phyloP scores from a whole-genome alignment of 2,888 invertebrate genomes.

The Aphidoletes aphidimyza region DNA sequence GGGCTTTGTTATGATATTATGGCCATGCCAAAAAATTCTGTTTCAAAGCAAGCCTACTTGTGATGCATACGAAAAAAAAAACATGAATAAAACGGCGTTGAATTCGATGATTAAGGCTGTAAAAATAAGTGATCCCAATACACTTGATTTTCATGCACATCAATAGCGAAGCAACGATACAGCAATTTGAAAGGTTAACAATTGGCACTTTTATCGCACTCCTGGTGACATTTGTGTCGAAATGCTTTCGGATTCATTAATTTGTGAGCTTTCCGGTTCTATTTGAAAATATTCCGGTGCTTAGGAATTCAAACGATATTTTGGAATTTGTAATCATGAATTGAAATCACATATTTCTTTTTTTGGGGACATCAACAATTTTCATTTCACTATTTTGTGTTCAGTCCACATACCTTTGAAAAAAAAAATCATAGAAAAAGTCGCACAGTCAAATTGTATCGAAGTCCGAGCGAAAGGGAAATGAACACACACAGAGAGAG shows the following conservation, averaged over 20 bases:
- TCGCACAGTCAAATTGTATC: neutral
- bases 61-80: too few relatives aligned
- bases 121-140: too few relatives aligned
- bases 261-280: neutral
- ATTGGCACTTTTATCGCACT: too few relatives aligned
- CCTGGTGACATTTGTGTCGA: neutral
- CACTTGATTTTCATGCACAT: too few relatives aligned
- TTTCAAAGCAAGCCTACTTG: too few relatives aligned
- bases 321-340: slow-evolving; percentile 2
- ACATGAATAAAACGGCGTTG: too few relatives aligned
- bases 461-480: neutral
- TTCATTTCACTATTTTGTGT: neutral
- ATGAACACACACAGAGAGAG: too few relatives aligned
- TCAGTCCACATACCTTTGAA: neutral
- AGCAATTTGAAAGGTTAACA: too few relatives aligned
- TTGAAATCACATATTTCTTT: neutral
- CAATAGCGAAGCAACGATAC: too few relatives aligned
- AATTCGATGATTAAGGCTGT: too few relatives aligned
- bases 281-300: neutral
- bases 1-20: too few relatives aligned
- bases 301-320: slow-evolving; percentile 1
- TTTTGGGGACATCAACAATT: neutral
- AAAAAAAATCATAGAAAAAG: neutral
- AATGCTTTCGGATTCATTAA: neutral
- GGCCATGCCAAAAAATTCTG: too few relatives aligned